Conservation (phyloP, 1,140 invertebrate genomes). For the Ctenoplectra terminalis region DNA sequence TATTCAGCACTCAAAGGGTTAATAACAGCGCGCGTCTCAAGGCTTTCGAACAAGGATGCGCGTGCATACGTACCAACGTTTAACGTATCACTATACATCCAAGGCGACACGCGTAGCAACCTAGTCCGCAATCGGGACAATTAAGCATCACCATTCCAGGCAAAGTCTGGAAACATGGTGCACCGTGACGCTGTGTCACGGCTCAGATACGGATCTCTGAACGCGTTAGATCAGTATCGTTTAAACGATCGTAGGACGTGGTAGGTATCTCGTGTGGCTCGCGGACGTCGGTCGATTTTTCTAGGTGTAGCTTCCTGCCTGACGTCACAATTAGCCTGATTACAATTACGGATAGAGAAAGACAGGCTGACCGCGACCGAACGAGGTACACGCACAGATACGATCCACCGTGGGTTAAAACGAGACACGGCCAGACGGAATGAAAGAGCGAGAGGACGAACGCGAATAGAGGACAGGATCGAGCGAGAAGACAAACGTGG, state of each 20-base stretch:
- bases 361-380: constrained; percentile 27
- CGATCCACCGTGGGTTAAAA: constrained; percentile 1
- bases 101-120: neutral
- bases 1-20: too few species aligned
- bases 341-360: constrained; percentile 79
- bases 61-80: too few species aligned
- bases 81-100: neutral
- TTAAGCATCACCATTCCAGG: neutral
- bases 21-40: too few species aligned
- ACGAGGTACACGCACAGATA: constrained; percentile 54
- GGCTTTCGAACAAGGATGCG: too few species aligned
- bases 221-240: constrained; percentile 45
- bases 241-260: constrained; percentile 43
- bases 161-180: neutral
- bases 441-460: neutral
- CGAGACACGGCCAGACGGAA: neutral
- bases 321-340: constrained; percentile 82
- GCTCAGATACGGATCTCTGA: constrained; percentile 9
- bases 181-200: neutral
- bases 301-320: constrained; percentile 81
- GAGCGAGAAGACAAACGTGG: constrained; percentile 18
- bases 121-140: neutral
- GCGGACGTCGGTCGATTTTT: constrained; percentile 74
- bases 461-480: neutral
- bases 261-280: constrained; percentile 26